phyloP scores from a whole-genome alignment of 2,797 vertebrate genomes.

The Protosalanx chinensis region DNA sequence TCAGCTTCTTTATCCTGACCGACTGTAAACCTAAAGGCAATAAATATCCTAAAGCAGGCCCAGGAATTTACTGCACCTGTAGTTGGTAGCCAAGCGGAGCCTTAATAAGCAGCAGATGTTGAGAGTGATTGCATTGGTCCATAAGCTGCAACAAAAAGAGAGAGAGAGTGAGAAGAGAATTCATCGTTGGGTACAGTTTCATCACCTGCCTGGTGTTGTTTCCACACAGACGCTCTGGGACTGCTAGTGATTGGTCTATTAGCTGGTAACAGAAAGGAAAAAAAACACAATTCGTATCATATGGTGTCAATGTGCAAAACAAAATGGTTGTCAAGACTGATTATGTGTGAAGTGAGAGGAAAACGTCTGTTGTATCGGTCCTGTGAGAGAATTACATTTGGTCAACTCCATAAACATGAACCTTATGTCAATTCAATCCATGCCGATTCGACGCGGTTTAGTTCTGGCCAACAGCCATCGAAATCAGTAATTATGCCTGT shows the following conservation, averaged over 20 bases:
- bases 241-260: conserved; percentile 45
- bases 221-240: conserved; percentile 25
- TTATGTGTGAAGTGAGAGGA: conserved; percentile 51
- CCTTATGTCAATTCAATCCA: conserved; percentile 23
- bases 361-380: conserved; percentile 17
- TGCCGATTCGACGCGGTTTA: conserved; percentile 15
- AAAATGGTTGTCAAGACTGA: conserved; percentile 51
- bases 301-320: conserved; percentile 37
- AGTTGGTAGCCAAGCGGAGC: conserved; percentile 62
- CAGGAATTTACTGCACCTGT: conserved; percentile 80
- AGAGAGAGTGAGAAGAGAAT: conserved; percentile 28
- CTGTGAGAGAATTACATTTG: conserved; percentile 42
- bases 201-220: conserved; percentile 47
- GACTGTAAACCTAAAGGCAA: conserved; percentile 70
- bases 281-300: conserved; percentile 55
- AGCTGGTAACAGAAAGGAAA: conserved; percentile 45
- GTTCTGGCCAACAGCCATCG: conserved; percentile 12
- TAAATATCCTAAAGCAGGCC: conserved; percentile 70
- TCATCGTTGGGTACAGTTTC: conserved; percentile 63
- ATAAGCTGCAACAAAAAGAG: conserved; percentile 31
- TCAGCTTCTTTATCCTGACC: conserved; percentile 40
- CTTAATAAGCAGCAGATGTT: conserved; percentile 76
- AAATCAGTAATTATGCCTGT: conserved; percentile 26
- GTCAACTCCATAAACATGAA: conserved; percentile 26
- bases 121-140: conserved; percentile 45